A percentile compares a stretch with the other conserved stretches of the same genome.
Evolutionary conservation across 2,113 vertebrate species (phyloP).

Genomic region (Burhinus oedicnemus): DNA sequence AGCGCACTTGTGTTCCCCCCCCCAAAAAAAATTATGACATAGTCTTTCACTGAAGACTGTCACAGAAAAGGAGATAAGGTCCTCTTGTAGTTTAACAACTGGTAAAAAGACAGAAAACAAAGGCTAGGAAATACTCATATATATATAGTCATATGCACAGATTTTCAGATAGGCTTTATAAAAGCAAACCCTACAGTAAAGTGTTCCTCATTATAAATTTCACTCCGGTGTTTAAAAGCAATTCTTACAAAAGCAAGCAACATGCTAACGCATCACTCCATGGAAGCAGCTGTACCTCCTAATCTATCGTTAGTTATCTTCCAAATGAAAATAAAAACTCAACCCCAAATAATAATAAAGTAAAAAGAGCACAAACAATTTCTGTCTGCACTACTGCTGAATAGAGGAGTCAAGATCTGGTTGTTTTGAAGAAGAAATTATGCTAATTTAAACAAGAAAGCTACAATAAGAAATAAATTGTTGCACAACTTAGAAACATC

Average conservation of each 20-base stretch:
- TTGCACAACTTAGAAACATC: conserved; percentile 39
- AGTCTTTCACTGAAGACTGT: not conserved
- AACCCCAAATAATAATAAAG: not conserved
- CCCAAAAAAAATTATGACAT: rapidly evolving
- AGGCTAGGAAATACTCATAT: not conserved
- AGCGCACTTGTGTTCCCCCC: rapidly evolving
- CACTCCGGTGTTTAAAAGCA: not conserved
- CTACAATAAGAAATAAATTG: conserved; percentile 39
- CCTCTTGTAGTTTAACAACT: not conserved
- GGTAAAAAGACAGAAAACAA: not conserved
- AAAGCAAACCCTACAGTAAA: not conserved
- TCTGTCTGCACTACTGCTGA: not conserved
- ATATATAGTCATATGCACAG: not conserved
- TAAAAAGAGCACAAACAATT: conserved; percentile 1
- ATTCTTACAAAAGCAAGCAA: not conserved
- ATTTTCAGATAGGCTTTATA: not conserved
- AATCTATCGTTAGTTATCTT: not conserved
- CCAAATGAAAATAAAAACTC: not conserved
- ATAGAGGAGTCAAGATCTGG: not conserved
- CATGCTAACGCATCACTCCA: not conserved
- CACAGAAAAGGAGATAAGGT: not conserved
- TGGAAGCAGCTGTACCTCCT: not conserved
- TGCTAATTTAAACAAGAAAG: conserved; percentile 62
- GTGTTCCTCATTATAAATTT: not conserved
- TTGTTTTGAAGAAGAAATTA: conserved; percentile 48